phyloP scores from a whole-genome alignment of 1,140 invertebrate genomes.

The Acromyrmex echinatior region DNA sequence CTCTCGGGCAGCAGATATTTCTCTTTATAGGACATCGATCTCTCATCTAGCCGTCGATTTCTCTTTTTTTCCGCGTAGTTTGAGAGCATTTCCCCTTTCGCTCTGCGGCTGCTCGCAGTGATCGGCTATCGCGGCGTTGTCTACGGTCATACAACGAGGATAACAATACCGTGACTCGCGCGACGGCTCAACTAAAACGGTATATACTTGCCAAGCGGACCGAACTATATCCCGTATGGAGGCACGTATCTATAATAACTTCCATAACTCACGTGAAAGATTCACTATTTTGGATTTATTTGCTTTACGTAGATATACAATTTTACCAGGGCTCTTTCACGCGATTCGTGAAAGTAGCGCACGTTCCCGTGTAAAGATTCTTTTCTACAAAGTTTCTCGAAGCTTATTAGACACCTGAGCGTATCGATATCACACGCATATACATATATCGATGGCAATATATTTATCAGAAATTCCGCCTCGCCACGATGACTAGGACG shows the following conservation, averaged over 20 bases:
- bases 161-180: slow-evolving; percentile 63
- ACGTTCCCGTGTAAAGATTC: not conserved
- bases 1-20: slow-evolving; percentile 72
- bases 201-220: slow-evolving; percentile 1
- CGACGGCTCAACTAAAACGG: slow-evolving; percentile 24
- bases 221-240: not conserved
- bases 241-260: not conserved
- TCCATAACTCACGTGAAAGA: not conserved
- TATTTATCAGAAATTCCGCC: not conserved
- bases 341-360: slow-evolving; percentile 35
- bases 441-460: not conserved
- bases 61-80: slow-evolving; percentile 76
- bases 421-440: not conserved
- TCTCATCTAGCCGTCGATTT: slow-evolving; percentile 76
- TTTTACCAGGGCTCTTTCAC: slow-evolving; percentile 6
- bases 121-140: slow-evolving; percentile 66
- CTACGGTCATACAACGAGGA: slow-evolving; percentile 63
- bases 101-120: slow-evolving; percentile 65
- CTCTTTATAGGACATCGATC: slow-evolving; percentile 77
- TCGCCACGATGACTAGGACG: slow-evolving; percentile 10
- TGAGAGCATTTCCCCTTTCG: slow-evolving; percentile 76
- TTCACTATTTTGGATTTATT: not conserved
- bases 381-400: not conserved
- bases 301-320: not conserved
- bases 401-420: slow-evolving; percentile 17